Evolutionary conservation across 2,797 vertebrate species (phyloP).

Genomic region (Catamblyrhynchus diadema): DNA sequence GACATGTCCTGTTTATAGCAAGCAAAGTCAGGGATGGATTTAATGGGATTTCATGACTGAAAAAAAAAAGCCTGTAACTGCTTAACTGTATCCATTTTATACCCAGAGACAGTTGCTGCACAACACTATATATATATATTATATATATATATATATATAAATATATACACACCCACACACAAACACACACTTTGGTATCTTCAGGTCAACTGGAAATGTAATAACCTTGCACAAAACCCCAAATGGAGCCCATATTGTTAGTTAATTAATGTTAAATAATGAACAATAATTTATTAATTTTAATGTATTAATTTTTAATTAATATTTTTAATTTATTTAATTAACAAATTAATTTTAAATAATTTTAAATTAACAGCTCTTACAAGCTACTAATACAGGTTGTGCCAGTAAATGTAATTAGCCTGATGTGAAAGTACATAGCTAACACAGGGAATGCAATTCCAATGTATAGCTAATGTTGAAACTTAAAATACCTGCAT

Average conservation of each 20-base stretch:
- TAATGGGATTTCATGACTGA: not conserved
- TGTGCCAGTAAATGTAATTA: not conserved
- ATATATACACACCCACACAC: not conserved
- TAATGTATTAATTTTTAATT: not conserved
- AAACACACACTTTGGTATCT: not conserved
- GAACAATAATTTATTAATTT: not conserved
- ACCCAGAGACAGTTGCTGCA: not conserved
- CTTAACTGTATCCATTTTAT: not conserved
- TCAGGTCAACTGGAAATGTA: accelerated
- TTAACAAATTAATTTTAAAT: not conserved
- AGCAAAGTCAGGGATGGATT: not conserved
- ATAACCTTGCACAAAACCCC: not conserved
- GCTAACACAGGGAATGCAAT: not conserved
- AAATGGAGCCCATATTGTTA: accelerated
- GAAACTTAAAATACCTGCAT: not conserved
- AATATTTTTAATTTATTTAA: not conserved
- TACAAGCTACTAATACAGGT: not conserved
- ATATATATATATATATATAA: not conserved
- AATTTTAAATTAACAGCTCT: not conserved
- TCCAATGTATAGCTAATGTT: not conserved
- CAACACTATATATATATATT: not conserved
- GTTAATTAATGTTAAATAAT: not conserved
- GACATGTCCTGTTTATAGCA: not conserved
- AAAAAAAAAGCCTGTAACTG: not conserved
- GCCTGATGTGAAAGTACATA: not conserved